Base-by-base conservation (phyloP, 2,888 invertebrate species). In the Candidula unifasciata region DNA sequence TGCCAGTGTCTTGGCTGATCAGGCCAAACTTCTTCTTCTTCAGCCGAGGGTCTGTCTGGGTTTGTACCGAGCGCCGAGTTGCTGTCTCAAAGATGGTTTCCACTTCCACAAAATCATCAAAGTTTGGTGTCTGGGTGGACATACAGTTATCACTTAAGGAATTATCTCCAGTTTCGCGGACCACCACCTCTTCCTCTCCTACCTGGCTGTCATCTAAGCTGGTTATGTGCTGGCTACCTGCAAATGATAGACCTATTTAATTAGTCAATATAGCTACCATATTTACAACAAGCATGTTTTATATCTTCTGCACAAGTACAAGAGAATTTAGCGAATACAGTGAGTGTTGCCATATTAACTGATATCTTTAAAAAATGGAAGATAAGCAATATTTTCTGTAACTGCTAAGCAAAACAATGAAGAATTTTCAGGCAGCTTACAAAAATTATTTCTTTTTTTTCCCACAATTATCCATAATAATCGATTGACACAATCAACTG, bases 21-120 rank as follows among this genome's bases (percentile, higher is more conserved):
- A 91, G 91, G 27, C 91, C 91, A 89, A 92, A 91, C 83, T 91
- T 91, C 87, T 92, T 92, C 86, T 90, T 92, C 85, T 91, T 91
- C 69, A 92, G 85, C 66, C 90, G 88, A 10, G 92, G 92, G 85
- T 92, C 92, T 66, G 92, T 92, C 81, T 92, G 92, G 13, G 92
- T 92, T 87, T 91, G 89, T 3, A 92, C 92, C 33, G 92, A 91
- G 74, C 92, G 87, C 54, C 90, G 89, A 30, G 90, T 91, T 44
- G 90, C 88, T 24, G 89, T 87, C 76, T 91, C 92, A 84, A 85
- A 89, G 68, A 92, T 90, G 21, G 90, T 90, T 54, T 91, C 91
- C 37, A 92, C 91, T 81, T 92, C 92, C 24, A 91, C 89, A 89
- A 91, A 92, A 35, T 90, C 89, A 74, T 87, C 86, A 76, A 88